phyloP scores from a whole-genome alignment of 2,797 vertebrate species.

The Apogon talboti region DNA sequence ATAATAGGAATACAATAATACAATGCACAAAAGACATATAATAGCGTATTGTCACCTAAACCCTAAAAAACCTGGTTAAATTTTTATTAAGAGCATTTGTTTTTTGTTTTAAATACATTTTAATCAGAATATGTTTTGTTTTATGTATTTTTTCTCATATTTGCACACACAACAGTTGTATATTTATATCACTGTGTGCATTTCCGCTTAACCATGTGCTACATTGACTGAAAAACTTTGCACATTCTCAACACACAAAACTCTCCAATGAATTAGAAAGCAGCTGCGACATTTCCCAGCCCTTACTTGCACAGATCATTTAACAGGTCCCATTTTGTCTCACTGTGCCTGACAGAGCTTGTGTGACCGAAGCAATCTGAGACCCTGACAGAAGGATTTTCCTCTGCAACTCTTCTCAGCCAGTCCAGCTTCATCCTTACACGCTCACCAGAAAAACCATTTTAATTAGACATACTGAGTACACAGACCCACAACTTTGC shows the following conservation, averaged over 20 bases:
- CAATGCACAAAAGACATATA: no score
- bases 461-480: conserved; percentile 60
- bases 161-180: neutral
- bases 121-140: no score
- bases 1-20: no score
- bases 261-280: conserved; percentile 6
- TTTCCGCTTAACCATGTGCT: conserved; percentile 2
- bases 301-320: conserved; percentile 36
- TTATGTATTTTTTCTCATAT: no score
- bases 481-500: conserved; percentile 58
- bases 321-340: conserved; percentile 35
- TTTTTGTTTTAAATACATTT: no score
- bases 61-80: no score
- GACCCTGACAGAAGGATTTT: conserved; percentile 33
- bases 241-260: conserved; percentile 3
- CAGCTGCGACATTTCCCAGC: conserved; percentile 10
- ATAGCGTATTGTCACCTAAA: no score
- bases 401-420: conserved; percentile 31
- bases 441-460: conserved; percentile 50
- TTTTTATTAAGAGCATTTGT: no score
- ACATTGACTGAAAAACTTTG: conserved; percentile 10
- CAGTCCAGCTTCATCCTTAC: conserved; percentile 45
- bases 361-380: conserved; percentile 34
- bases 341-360: conserved; percentile 20
- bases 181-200: neutral